Evolutionary conservation across 2,113 vertebrate species (phyloP).

Genomic region (Dasyornis broadbenti): DNA sequence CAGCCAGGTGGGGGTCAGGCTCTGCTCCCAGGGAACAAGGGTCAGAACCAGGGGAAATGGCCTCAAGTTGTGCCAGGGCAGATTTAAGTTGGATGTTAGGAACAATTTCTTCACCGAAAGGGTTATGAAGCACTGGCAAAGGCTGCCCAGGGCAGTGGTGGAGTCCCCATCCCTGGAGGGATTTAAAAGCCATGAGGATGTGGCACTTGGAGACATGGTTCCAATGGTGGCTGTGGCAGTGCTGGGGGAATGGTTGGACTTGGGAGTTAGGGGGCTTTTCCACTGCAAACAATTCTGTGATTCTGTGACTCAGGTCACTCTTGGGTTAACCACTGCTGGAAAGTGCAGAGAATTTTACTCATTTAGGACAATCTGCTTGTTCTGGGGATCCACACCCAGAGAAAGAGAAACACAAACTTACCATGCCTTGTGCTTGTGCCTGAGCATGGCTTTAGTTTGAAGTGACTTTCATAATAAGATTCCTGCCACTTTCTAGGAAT

Average conservation of each 20-base stretch:
- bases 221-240: neutral
- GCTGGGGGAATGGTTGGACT: neutral
- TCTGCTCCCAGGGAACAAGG: neutral
- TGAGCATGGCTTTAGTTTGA: neutral
- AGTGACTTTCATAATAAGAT: neutral
- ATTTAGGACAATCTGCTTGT: neutral
- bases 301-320: neutral
- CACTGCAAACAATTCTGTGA: neutral
- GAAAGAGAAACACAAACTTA: neutral
- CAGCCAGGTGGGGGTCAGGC: accelerated
- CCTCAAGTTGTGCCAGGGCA: neutral
- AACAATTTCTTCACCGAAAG: neutral
- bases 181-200: neutral
- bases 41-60: neutral
- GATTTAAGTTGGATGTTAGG: neutral
- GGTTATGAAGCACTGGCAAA: neutral
- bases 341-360: neutral
- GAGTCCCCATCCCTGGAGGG: neutral
- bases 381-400: neutral
- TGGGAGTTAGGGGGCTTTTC: neutral
- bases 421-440: neutral
- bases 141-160: neutral
- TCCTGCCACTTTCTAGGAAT: conserved; percentile 1
- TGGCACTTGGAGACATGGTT: neutral
- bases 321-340: neutral